phyloP scores from a whole-genome alignment of 2,888 invertebrate genomes.

The Myopa tessellatipennis region DNA sequence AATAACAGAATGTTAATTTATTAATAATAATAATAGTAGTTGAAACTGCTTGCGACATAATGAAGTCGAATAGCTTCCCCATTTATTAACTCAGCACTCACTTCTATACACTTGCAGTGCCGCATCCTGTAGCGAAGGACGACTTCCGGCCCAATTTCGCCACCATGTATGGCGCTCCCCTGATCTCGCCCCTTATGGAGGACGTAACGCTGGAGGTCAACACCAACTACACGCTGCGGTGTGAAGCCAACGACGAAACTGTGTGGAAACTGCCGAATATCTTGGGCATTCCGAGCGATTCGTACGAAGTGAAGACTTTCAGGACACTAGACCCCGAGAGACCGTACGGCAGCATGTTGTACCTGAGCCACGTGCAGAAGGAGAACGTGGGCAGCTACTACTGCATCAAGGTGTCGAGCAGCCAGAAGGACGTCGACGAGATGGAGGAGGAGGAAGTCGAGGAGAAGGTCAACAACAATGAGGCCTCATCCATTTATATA shows the following conservation, averaged over 20 bases:
- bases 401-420: conserved; percentile 68
- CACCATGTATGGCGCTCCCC: conserved; percentile 60
- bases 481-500: conserved; percentile 70
- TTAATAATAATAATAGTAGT: no score
- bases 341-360: conserved; percentile 69
- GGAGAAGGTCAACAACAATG: conserved; percentile 60
- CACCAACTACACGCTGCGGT: conserved; percentile 66
- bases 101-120: conserved; percentile 52
- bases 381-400: conserved; percentile 72
- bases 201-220: conserved; percentile 62
- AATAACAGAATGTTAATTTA: no score
- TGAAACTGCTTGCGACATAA: no score
- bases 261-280: conserved; percentile 61
- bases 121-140: conserved; percentile 54
- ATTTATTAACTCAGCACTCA: background rate
- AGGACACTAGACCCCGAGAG: conserved; percentile 52
- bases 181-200: conserved; percentile 62
- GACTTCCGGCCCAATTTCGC: conserved; percentile 56
- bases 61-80: no score
- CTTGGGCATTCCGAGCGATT: background rate
- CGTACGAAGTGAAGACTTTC: conserved; percentile 40
- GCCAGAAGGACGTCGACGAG: conserved; percentile 47
- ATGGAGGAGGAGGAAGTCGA: conserved; percentile 60
- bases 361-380: conserved; percentile 68
- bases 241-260: conserved; percentile 67